These are phyloP conservation scores for Oophaga sylvatica DNA, from an alignment of 2,797 vertebrate genomes.

Conservation along the genomic window DNA sequence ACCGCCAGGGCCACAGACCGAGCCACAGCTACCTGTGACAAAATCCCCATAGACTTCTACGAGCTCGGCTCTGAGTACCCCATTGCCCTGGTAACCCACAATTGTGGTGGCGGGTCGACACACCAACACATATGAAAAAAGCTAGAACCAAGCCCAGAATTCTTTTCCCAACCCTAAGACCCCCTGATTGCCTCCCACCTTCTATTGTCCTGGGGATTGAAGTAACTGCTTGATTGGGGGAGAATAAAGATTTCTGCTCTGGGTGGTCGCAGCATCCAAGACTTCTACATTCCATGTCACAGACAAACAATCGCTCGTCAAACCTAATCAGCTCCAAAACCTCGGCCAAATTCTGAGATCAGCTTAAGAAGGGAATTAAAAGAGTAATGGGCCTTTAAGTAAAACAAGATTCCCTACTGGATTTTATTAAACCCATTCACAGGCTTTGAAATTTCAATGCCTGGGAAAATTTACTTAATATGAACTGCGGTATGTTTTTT, in stretches of 20 bases:
- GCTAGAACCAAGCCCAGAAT: conserved; percentile 47
- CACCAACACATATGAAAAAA: conserved; percentile 26
- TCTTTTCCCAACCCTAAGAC: conserved; percentile 27
- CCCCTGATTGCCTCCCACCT: conserved; percentile 8
- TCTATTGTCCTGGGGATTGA: conserved; percentile 8
- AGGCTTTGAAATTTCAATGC: neutral
- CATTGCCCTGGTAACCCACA: no score
- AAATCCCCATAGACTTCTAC: no score
- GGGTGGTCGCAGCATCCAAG: conserved; percentile 39
- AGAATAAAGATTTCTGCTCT: neutral
- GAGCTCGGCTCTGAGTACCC: no score
- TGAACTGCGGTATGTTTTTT: neutral
- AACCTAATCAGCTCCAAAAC: conserved; percentile 17
- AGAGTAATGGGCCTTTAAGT: conserved; percentile 12
- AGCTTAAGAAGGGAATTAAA: conserved; percentile 5
- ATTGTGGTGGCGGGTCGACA: no score
- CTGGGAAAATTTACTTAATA: conserved; percentile 16
- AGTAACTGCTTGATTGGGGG: neutral
- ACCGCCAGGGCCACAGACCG: no score
- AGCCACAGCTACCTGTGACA: no score
- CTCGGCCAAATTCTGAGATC: conserved; percentile 13
- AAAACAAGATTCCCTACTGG: conserved; percentile 27
- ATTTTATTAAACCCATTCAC: conserved; percentile 30
- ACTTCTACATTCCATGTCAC: neutral
- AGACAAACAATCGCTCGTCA: conserved; percentile 11